phyloP scores from a whole-genome alignment of 2,888 invertebrate genomes.

The Apamea anceps region DNA sequence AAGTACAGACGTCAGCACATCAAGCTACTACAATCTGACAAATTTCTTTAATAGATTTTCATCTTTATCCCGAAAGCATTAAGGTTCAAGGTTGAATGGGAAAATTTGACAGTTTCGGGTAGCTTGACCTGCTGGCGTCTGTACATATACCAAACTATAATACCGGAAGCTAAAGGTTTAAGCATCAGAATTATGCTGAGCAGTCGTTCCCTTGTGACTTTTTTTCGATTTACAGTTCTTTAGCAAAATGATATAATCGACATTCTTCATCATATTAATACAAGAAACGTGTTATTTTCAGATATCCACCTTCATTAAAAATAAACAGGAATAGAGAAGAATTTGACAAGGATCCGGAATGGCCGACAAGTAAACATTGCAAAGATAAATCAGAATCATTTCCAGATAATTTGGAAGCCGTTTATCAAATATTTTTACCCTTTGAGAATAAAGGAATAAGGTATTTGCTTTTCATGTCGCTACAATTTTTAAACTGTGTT shows the following conservation, averaged over 20 bases:
- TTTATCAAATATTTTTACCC: conserved; percentile 93
- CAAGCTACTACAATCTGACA: no score
- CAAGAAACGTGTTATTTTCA: conserved; percentile 57
- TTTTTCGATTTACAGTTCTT: not conserved
- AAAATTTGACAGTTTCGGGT: no score
- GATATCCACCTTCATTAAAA: conserved; percentile 88
- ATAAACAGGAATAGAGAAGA: conserved; percentile 86
- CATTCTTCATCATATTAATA: not conserved
- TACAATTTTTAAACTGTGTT: not conserved
- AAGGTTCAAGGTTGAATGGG: no score
- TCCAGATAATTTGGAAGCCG: conserved; percentile 85
- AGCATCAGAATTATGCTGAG: not conserved
- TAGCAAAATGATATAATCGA: not conserved
- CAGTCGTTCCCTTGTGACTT: not conserved
- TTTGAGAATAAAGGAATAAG: conserved; percentile 94
- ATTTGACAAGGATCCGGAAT: conserved; percentile 88
- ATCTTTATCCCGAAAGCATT: no score
- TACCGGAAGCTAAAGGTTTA: no score
- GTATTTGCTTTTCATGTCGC: conserved; percentile 78
- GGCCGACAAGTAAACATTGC: conserved; percentile 90
- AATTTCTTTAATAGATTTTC: no score
- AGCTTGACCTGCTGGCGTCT: no score
- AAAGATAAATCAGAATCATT: conserved; percentile 80
- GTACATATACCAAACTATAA: no score
- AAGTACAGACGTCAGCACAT: no score